Conservation (phyloP, 2,797 vertebrate species). For the Scolopax rusticola region DNA sequence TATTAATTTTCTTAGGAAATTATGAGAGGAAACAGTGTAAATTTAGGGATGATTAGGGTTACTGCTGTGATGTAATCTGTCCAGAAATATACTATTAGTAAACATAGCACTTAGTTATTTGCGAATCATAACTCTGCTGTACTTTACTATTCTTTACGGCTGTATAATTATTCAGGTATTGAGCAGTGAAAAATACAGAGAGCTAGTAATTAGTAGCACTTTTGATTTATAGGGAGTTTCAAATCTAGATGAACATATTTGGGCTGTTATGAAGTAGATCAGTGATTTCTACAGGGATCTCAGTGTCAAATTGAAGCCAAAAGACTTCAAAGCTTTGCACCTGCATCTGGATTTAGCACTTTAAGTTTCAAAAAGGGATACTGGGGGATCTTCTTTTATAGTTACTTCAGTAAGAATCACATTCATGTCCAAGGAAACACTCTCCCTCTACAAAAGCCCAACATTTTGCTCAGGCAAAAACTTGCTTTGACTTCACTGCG, state of each 20-base stretch:
- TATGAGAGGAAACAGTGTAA: not conserved
- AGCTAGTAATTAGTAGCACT: not conserved
- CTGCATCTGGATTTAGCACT: not conserved
- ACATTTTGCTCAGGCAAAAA: not conserved
- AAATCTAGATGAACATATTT: not conserved
- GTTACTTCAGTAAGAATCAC: not conserved
- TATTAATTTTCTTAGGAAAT: not conserved
- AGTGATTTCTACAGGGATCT: not conserved
- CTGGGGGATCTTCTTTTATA: not conserved
- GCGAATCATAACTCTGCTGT: not conserved
- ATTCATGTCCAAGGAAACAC: not conserved
- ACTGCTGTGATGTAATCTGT: not conserved
- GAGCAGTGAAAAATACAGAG: not conserved
- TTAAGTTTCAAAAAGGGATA: not conserved
- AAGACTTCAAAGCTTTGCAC: not conserved
- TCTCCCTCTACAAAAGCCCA: not conserved
- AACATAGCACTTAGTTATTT: not conserved
- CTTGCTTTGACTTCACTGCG: not conserved
- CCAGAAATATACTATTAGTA: not conserved
- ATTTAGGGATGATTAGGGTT: not conserved
- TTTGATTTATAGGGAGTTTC: not conserved
- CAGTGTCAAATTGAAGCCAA: not conserved
- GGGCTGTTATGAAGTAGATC: not conserved
- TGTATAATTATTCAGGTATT: not conserved
- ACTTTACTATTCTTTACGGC: not conserved